Evolutionary conservation across 2,888 invertebrate genomes (phyloP), one percentile per base, ranked within the genome.

Genomic region (Melanophora roralis): DNA sequence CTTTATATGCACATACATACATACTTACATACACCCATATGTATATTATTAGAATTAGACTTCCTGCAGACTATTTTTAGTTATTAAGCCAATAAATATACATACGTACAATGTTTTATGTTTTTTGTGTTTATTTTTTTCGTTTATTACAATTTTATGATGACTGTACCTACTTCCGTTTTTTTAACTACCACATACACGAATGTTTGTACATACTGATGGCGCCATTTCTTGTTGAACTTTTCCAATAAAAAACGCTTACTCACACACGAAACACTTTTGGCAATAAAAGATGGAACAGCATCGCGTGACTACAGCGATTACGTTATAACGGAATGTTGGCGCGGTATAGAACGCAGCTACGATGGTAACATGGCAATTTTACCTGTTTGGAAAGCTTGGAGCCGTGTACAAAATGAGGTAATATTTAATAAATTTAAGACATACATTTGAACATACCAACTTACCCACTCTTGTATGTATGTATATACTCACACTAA

Each of bases 311-410:
- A 89, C 89, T 89, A 87, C 86, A 86, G 86, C 86, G 87, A 89
- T 89, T 95, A 94, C 92, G 93, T 94, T 87, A 92, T 95, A 85
- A 94, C 95, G 43, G 95, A 95, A 89, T 89, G 94, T 86, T 94
- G 95, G 95, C 91, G 95, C 86, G 94, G 94, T 84, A 94, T 96
- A 74, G 95, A 94, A 90, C 92, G 89, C 79, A 87, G 87, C 86
- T 88, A 89, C 82, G 88, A 88, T 78, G 93, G 94, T 34, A 92
- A 93, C 84, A 94, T 94, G 59, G 92, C 93, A 73, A 94, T 96
- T 81, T 90, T 95, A 73, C 94, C 95, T 85, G 94, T 96, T 62
- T 92, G 95, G 92, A 94, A 94, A 78, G 94, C 95, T 27, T 96
- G 96, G 96, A 95, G 95, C 72, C 92, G 92, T 84, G 93, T 93